Conservation (phyloP, 2,113 vertebrate genomes). For the Silurus glanis region DNA sequence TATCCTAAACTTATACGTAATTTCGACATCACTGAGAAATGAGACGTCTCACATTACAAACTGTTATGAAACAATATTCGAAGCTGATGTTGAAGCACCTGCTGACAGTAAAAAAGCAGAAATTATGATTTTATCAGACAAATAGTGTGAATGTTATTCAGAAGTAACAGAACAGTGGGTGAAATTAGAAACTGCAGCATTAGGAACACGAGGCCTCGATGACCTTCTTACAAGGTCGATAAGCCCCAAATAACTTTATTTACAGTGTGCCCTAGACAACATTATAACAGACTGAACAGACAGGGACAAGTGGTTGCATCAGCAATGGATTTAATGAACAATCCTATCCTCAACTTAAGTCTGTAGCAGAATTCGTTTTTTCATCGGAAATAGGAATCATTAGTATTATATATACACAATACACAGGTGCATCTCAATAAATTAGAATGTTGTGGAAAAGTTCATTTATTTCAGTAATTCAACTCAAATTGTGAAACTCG, state of each 20-base stretch:
- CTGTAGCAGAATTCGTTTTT: neutral
- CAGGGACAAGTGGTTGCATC: conserved; percentile 10
- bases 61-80: neutral
- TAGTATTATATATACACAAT: neutral
- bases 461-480: too few relatives aligned
- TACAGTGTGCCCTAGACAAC: conserved; percentile 19
- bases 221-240: conserved; percentile 5
- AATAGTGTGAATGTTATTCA: neutral
- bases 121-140: neutral
- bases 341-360: neutral
- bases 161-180: neutral
- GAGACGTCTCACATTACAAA: neutral
- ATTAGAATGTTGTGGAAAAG: too few relatives aligned
- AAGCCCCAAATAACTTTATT: conserved; percentile 29
- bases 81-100: neutral
- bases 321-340: neutral
- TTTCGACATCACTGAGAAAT: neutral
- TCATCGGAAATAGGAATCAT: neutral
- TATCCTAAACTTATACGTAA: neutral
- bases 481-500: too few relatives aligned
- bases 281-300: neutral
- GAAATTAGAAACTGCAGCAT: conserved; percentile 4
- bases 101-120: neutral
- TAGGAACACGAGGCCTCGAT: neutral
- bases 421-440: too few relatives aligned